Evolutionary conservation across 2,113 vertebrate species (phyloP), one percentile per base, ranked within the genome.

Genomic region (Semicossyphus pulcher): DNA sequence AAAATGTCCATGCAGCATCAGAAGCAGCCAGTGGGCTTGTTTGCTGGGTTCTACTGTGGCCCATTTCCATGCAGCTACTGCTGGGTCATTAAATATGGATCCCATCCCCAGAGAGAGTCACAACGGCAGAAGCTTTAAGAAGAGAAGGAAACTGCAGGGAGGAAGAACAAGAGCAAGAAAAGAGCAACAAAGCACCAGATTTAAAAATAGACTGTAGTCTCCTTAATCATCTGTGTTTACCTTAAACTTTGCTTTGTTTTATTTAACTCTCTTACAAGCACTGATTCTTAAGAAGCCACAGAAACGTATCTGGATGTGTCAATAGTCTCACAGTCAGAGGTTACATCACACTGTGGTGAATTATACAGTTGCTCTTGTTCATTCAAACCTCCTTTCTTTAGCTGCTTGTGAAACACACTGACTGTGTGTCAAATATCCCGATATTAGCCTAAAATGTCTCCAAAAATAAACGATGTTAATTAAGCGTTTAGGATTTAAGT

Each of bases 21-120:
- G 44, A 75, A 82, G 45, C 16, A 85, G 25, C 51, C 34, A 34
- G 59, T 57, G 21, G 34, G 48, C 70, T 37, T 58, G 58, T 66
- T n/a, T 63, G 56, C 51, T 65, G 64, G 69, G 28, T 76, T 80
- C 71, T 53, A 48, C 60, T 49, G 64, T 77, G 82, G 73, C 82
- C 71, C 68, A 84, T 85, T 88, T 90, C 70, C 73, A 84, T 61
- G 70, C 63, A 82, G 41, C 49, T 51, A 29, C 71, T 61, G 72
- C 60, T 52, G 42, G 78, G 78, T 78, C 81, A 88, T 88, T 81
- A 85, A 90, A 88, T 64, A 86, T 88, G 67, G 81, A 82, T 86
- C 67, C 5, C 47, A 53, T 81, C 80, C 67, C 76, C 16, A 31
- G 78, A 78, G 78, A 58, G 31, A 34, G 20, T 51, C 44, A 57